Evolutionary conservation across 2,888 invertebrate genomes (phyloP), one percentile per base, ranked within the genome.

Genomic region (Anagyrus pseudococci): DNA sequence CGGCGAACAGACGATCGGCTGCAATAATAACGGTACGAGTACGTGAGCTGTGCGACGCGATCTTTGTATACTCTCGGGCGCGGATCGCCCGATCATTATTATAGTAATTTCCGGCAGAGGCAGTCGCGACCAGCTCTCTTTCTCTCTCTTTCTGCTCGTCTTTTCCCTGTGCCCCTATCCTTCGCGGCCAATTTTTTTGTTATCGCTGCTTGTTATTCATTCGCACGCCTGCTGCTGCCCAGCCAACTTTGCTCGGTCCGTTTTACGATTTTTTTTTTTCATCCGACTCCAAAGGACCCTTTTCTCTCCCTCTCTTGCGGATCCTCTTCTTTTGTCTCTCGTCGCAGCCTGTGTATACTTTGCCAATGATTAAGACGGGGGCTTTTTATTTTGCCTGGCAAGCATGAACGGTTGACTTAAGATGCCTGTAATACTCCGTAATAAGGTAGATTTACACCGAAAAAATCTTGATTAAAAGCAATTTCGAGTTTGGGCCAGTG

Each of bases 81-180:
- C 33, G 33, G 13, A 15, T 13, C 13, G 33, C 26, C 23, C 25
- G 37, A 58, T 65, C 13, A n/a, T 47, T 59, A 66, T 66, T 66
- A 62, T 49, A 66, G 66, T 62, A 66, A 66, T 66, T 66, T 66
- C 59, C 62, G 58, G 8, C 33, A 15, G 17, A 23, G n/a, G 40
- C 20, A 20, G 40, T n/a, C n/a, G 37, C 23, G 55, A 20, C 23
- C 33, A 33, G 4, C 20, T 19, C 2, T 52, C 55, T 56, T 48
- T 59, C 43, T 2, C 2, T 40, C n/a, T n/a, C n/a, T n/a, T n/a
- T n/a, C n/a, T n/a, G n/a, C n/a, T n/a, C n/a, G n/a, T n/a, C n/a
- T n/a, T n/a, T n/a, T n/a, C n/a, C n/a, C n/a, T n/a, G n/a, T n/a
- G n/a, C n/a, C n/a, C n/a, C n/a, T n/a, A n/a, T n/a, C n/a, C 20